phyloP scores from a whole-genome alignment of 2,113 vertebrate genomes.

The Lanius collurio region DNA sequence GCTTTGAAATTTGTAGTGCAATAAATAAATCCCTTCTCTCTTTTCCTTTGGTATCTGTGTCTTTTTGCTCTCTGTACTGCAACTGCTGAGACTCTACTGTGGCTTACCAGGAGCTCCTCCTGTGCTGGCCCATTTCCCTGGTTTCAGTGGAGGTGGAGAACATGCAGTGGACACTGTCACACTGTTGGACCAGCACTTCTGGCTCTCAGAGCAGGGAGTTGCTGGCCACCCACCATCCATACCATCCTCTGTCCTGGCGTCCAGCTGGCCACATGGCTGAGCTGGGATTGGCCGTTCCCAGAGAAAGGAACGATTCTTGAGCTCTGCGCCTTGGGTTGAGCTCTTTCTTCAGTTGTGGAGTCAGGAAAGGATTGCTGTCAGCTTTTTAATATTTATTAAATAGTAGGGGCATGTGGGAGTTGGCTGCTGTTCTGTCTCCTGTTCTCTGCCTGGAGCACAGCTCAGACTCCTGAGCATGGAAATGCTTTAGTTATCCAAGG shows the following conservation, averaged over 20 bases:
- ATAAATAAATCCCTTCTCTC: conserved; percentile 20
- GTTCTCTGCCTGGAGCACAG: not conserved
- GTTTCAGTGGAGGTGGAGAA: not conserved
- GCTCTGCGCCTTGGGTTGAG: not conserved
- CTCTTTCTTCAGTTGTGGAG: not conserved
- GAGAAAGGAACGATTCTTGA: not conserved
- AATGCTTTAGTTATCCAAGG: not conserved
- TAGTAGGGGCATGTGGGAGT: not conserved
- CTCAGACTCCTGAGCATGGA: not conserved
- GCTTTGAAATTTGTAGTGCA: not conserved
- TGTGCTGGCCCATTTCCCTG: not conserved
- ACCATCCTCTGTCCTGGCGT: not conserved
- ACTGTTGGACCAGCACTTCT: not conserved
- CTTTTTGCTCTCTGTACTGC: not conserved
- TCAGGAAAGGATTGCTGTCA: not conserved
- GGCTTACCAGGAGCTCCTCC: not conserved
- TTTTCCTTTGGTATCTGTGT: not conserved
- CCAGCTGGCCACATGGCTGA: not conserved
- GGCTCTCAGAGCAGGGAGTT: not conserved
- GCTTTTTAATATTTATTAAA: not conserved
- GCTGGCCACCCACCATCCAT: not conserved
- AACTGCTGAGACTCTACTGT: not conserved
- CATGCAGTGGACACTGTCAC: not conserved
- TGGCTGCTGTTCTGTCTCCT: not conserved
- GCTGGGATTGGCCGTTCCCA: not conserved